These are phyloP conservation scores for Drosophila saltans DNA, from an alignment of 1,140 invertebrate species.

Conservation along the genomic window DNA sequence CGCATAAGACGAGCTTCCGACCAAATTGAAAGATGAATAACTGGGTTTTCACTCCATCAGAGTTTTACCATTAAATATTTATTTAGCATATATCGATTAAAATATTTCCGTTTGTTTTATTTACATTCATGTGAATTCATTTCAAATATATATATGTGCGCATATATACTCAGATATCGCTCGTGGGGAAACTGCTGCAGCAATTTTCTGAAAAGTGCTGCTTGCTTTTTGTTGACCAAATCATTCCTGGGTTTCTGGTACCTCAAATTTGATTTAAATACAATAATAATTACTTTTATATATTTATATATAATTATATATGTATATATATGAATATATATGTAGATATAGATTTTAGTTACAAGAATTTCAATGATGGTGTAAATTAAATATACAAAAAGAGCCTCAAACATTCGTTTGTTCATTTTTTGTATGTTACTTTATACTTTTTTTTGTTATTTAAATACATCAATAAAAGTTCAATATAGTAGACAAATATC, in stretches of 20 bases:
- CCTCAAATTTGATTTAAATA: conserved; percentile 35
- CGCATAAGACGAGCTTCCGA: background rate
- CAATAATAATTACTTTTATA: conserved; percentile 14
- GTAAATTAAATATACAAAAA: conserved; percentile 79
- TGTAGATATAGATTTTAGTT: conserved; percentile 16
- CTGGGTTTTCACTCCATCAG: conserved; percentile 54
- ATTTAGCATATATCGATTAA: conserved; percentile 64
- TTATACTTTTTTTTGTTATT: conserved; percentile 26
- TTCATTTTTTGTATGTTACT: conserved; percentile 13
- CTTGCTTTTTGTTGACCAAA: conserved; percentile 27
- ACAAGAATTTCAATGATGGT: conserved; percentile 71
- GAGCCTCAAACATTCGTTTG: conserved; percentile 38
- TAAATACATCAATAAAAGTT: conserved; percentile 71
- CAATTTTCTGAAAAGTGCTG: conserved; percentile 55
- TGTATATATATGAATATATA: conserved; percentile 13
- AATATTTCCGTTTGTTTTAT: conserved; percentile 69
- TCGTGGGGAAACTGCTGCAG: conserved; percentile 35
- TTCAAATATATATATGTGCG: conserved; percentile 41
- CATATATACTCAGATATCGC: conserved; percentile 42
- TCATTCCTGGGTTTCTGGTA: conserved; percentile 31
- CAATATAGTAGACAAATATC: conserved; percentile 38
- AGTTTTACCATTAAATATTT: conserved; percentile 57
- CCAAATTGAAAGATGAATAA: background rate
- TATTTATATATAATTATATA: background rate
- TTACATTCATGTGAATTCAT: conserved; percentile 70